A percentile compares a stretch with the other conserved stretches of the same genome.
These are phyloP conservation scores for Drosophila persimilis DNA, from an alignment of 1,140 invertebrate species.

Conservation along the genomic window DNA sequence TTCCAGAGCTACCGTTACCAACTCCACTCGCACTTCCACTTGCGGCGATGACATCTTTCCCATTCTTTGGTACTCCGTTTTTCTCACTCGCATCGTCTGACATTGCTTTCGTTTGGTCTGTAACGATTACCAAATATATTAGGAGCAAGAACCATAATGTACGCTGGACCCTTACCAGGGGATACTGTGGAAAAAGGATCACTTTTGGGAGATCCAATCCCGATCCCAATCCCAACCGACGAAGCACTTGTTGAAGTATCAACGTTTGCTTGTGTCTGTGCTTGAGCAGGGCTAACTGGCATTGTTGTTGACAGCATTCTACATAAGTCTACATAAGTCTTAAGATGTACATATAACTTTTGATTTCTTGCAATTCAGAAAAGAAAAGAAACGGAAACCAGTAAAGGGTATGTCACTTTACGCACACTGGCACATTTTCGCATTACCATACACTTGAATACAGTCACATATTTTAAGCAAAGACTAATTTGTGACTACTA, in stretches of 20 bases:
- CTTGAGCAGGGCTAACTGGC: slow-evolving; percentile 45
- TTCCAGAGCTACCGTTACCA: slow-evolving; percentile 9
- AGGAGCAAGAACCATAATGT: neutral
- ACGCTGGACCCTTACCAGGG: slow-evolving; percentile 43
- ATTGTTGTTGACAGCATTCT: slow-evolving; percentile 63
- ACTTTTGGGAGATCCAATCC: slow-evolving; percentile 41
- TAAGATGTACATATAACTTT: neutral
- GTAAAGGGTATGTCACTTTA: no score
- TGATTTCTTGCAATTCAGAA: no score
- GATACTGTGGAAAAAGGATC: slow-evolving; percentile 49
- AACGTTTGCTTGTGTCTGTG: slow-evolving; percentile 23
- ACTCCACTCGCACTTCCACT: slow-evolving; percentile 16
- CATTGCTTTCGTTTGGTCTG: slow-evolving; percentile 49
- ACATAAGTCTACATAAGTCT: slow-evolving; percentile 19
- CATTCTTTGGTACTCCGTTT: slow-evolving; percentile 22
- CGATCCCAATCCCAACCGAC: neutral
- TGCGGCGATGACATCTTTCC: slow-evolving; percentile 14
- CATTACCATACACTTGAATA: no score
- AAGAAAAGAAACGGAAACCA: no score
- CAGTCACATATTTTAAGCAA: no score
- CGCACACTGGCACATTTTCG: no score
- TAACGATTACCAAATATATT: slow-evolving; percentile 5
- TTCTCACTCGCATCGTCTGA: slow-evolving; percentile 41
- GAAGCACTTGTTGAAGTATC: slow-evolving; percentile 39
- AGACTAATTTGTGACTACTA: no score